Percentiles rank a stretch among this genome's conserved stretches.
These are phyloP conservation scores for Leuciscus waleckii DNA, from an alignment of 2,797 vertebrate species.

Conservation along the genomic window DNA sequence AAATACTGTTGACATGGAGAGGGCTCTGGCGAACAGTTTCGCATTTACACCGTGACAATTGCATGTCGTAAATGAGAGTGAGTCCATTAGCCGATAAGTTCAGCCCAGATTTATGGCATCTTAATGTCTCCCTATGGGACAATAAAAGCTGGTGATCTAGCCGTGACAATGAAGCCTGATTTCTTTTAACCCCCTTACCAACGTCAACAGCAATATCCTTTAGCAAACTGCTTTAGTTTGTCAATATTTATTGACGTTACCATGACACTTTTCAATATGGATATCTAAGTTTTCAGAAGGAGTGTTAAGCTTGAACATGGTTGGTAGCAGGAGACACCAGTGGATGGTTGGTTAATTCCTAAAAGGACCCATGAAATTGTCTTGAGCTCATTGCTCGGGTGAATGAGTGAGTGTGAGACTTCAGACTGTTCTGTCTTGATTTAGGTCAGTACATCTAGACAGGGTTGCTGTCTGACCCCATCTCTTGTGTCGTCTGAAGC, in stretches of 20 bases:
- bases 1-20: constrained; percentile 12
- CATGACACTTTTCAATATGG: background rate
- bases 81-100: constrained; percentile 51
- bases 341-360: constrained; percentile 4
- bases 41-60: background rate
- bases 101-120: constrained; percentile 1
- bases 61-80: constrained; percentile 11
- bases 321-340: background rate
- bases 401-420: constrained; percentile 13
- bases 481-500: constrained; percentile 10
- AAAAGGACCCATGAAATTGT: background rate
- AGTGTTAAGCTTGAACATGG: background rate
- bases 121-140: constrained; percentile 11
- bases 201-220: background rate
- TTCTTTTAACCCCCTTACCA: background rate
- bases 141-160: constrained; percentile 36
- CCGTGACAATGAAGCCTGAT: background rate
- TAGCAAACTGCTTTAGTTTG: constrained; percentile 2
- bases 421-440: constrained; percentile 20
- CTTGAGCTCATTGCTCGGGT: background rate
- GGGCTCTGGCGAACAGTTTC: background rate
- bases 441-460: constrained; percentile 30
- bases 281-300: background rate
- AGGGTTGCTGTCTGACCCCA: background rate
- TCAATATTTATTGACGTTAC: constrained; percentile 12